Conservation (phyloP, 2,113 vertebrate genomes). For the Meriones unguiculatus region DNA sequence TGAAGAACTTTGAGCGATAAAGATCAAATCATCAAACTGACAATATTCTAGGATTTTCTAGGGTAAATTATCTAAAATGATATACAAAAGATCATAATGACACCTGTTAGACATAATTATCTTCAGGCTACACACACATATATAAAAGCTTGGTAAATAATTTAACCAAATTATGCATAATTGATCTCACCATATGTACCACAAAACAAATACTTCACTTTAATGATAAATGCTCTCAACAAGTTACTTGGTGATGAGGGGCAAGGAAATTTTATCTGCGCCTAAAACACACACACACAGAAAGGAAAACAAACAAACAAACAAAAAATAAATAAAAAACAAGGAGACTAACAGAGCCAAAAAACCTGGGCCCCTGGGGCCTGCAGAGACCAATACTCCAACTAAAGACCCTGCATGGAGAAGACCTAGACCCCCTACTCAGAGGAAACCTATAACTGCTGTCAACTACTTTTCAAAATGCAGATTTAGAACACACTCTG, state of each 20-base stretch:
- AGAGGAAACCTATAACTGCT: neutral
- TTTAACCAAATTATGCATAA: neutral
- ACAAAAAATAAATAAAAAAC: no score
- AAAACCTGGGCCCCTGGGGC: no score
- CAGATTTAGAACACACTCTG: neutral
- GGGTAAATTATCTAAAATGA: neutral
- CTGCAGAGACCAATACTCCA: no score
- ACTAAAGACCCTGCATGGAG: no score
- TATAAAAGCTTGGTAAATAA: neutral
- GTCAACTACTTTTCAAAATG: neutral
- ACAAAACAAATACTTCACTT: neutral
- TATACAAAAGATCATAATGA: neutral
- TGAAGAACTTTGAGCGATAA: neutral
- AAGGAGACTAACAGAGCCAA: no score
- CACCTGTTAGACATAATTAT: neutral
- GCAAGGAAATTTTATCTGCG: rapidly evolving
- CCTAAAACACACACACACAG: neutral
- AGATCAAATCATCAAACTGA: neutral
- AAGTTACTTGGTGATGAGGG: neutral
- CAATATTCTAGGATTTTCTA: neutral
- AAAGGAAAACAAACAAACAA: neutral
- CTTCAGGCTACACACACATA: neutral
- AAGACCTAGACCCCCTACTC: no score
- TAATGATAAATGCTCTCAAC: neutral
- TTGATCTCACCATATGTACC: neutral